Evolutionary conservation across 2,113 vertebrate species (phyloP).

Genomic region (Odocoileus virginianus): DNA sequence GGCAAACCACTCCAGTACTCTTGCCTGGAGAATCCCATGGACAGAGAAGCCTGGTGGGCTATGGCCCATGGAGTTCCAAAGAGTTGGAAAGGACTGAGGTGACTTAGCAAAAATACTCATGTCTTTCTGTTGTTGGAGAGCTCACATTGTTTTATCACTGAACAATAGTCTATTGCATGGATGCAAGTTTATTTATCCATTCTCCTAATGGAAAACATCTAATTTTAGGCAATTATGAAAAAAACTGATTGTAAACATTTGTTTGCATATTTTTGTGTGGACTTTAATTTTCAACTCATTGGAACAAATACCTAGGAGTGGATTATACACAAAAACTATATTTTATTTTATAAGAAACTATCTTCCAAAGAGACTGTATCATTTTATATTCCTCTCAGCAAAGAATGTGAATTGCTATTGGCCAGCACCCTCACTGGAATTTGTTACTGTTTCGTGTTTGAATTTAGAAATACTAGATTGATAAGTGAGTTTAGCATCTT

Average conservation of each 20-base stretch:
- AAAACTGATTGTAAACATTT: neutral
- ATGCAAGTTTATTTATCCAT: neutral
- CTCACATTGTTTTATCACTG: neutral
- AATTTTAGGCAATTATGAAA: neutral
- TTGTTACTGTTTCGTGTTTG: neutral
- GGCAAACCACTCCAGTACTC: neutral
- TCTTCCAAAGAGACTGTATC: neutral
- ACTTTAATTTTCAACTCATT: neutral
- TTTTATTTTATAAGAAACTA: neutral
- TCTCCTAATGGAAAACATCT: neutral
- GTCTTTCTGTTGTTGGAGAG: neutral
- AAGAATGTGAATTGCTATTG: neutral
- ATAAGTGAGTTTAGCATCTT: neutral
- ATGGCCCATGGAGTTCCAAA: neutral
- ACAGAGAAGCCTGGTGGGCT: neutral
- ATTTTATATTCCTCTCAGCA: neutral
- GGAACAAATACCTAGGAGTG: neutral
- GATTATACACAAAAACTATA: neutral
- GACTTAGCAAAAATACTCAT: neutral
- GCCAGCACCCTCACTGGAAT: neutral
- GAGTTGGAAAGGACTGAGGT: neutral
- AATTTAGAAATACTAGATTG: neutral
- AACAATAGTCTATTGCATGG: neutral
- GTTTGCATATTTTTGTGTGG: neutral
- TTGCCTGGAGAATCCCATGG: neutral